A percentile compares a stretch with the other conserved stretches of the same genome.
These are phyloP conservation scores for Oncorhynchus clarkii DNA, from an alignment of 2,113 vertebrate genomes.

Conservation along the genomic window DNA sequence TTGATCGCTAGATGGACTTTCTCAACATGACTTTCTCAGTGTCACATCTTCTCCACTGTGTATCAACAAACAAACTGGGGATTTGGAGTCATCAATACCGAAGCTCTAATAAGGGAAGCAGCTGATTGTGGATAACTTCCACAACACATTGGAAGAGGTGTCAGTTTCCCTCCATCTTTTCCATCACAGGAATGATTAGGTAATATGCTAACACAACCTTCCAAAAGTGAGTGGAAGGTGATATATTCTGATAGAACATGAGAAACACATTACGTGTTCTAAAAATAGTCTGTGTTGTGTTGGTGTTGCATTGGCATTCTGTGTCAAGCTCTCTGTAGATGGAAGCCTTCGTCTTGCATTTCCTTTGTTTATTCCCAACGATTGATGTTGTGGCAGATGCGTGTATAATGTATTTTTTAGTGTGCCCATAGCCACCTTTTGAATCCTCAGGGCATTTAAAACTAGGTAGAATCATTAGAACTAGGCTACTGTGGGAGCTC, in stretches of 20 bases:
- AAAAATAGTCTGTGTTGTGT: slow-evolving; percentile 20
- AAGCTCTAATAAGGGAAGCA: slow-evolving; percentile 21
- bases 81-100: slow-evolving; percentile 3
- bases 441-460: background rate
- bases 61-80: slow-evolving; percentile 36
- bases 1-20: background rate
- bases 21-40: too few species aligned
- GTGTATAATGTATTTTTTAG: slow-evolving; percentile 45
- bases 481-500: background rate
- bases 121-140: slow-evolving; percentile 14
- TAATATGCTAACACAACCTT: slow-evolving; percentile 1
- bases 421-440: background rate
- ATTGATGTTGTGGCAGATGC: slow-evolving; percentile 32
- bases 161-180: slow-evolving; percentile 10
- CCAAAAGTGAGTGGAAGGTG: slow-evolving; percentile 4
- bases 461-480: slow-evolving; percentile 18
- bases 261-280: slow-evolving; percentile 21
- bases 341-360: slow-evolving; percentile 19
- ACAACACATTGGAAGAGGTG: background rate
- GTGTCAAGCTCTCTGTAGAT: slow-evolving; percentile 9
- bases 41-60: background rate
- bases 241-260: slow-evolving; percentile 15
- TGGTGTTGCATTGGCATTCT: slow-evolving; percentile 2
- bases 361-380: slow-evolving; percentile 22
- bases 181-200: slow-evolving; percentile 11